These are phyloP conservation scores for Plecotus auritus DNA, from an alignment of 2,113 vertebrate species.

Conservation along the genomic window DNA sequence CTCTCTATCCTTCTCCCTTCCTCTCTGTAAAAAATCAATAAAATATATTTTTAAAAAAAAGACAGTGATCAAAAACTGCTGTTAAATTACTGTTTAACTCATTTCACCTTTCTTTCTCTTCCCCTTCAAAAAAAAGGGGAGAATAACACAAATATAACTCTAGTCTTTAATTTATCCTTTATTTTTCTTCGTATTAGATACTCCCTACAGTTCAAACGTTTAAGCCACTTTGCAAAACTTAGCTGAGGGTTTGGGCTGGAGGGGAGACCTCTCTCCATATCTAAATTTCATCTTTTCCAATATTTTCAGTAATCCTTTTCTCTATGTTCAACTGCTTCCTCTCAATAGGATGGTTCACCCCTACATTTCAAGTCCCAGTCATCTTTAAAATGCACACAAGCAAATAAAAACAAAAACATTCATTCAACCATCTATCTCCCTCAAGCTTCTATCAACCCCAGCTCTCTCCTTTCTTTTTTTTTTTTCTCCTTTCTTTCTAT, in stretches of 20 bases:
- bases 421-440: not conserved
- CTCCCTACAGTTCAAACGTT: not conserved
- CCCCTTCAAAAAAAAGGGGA: not conserved
- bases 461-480: no score
- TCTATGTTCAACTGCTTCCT: not conserved
- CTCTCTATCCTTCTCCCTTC: no score
- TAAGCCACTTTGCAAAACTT: not conserved
- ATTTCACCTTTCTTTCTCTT: not conserved
- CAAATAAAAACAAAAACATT: not conserved
- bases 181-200: not conserved
- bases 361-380: not conserved
- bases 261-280: not conserved
- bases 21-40: no score
- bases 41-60: no score
- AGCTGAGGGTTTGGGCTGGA: not conserved
- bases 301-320: not conserved
- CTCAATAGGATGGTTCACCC: not conserved
- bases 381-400: conserved; percentile 12
- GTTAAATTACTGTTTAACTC: not conserved
- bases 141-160: not conserved
- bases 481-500: not conserved
- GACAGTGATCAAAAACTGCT: not conserved
- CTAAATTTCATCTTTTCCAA: not conserved
- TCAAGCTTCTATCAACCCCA: not conserved
- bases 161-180: conserved; percentile 3